Evolutionary conservation across 2,797 vertebrate species (phyloP).

Genomic region (Lepidocolaptes lacrymiger): DNA sequence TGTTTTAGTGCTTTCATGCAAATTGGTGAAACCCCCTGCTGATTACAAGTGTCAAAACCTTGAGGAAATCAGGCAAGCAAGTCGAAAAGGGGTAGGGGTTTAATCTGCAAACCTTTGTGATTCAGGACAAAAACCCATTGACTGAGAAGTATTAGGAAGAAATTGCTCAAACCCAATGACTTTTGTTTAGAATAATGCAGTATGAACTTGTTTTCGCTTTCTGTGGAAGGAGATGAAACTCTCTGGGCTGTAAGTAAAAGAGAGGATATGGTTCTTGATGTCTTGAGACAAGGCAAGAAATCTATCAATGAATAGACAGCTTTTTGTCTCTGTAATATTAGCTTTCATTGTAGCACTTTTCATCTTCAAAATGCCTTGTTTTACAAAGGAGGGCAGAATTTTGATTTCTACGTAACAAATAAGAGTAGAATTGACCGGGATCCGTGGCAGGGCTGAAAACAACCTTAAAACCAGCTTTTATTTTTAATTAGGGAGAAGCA

Average conservation of each 20-base stretch:
- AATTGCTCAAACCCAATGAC: background rate
- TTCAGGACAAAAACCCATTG: background rate
- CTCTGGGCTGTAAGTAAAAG: background rate
- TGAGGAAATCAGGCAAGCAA: background rate
- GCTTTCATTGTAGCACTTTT: background rate
- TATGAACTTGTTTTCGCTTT: background rate
- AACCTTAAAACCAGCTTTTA: background rate
- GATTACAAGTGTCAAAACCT: background rate
- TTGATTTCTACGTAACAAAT: background rate
- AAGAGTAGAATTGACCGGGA: background rate
- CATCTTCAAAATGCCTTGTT: background rate
- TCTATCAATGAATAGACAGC: background rate
- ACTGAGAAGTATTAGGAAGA: background rate
- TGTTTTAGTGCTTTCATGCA: slow-evolving; percentile 53
- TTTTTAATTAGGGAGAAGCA: background rate
- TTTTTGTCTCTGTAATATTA: background rate
- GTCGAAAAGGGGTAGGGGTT: background rate
- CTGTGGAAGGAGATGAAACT: background rate
- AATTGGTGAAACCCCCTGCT: slow-evolving; percentile 50
- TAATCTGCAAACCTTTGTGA: background rate
- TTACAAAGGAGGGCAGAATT: background rate
- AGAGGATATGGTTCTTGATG: background rate
- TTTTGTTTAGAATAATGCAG: background rate
- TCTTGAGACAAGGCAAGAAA: background rate
- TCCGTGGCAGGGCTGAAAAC: background rate